A percentile compares a stretch with the other conserved stretches of the same genome.
phyloP scores from a whole-genome alignment of 2,888 invertebrate genomes.

The Athrips mouffetella region DNA sequence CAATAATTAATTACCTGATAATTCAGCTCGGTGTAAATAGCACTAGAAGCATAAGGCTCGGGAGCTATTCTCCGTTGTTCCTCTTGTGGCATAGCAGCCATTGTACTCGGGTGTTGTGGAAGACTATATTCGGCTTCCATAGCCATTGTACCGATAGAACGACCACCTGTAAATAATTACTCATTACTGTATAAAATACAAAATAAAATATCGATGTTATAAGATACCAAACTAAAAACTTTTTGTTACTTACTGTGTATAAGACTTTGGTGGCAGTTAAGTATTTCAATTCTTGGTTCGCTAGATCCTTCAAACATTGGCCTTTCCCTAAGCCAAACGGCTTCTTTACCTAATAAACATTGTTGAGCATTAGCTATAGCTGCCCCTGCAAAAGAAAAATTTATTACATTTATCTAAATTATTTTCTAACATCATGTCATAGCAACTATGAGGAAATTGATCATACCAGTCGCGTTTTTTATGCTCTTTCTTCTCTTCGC shows the following conservation, averaged over 20 bases:
- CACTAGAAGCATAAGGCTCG: constrained; percentile 87
- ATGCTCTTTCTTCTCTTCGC: constrained; percentile 63
- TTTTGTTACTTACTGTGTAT: constrained; percentile 49
- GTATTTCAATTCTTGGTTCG: constrained; percentile 68
- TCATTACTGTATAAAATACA: background rate
- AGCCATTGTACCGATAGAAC: constrained; percentile 62
- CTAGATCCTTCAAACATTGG: constrained; percentile 66
- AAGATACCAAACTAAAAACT: background rate
- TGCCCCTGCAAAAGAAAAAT: constrained; percentile 42
- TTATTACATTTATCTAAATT: background rate
- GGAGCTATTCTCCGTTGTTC: constrained; percentile 66
- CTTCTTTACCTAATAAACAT: constrained; percentile 69
- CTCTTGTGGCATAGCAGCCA: constrained; percentile 59
- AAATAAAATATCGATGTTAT: constrained; percentile 1
- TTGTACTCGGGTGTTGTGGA: constrained; percentile 59
- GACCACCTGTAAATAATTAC: constrained; percentile 43
- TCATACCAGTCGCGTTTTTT: constrained; percentile 60
- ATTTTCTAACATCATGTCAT: background rate
- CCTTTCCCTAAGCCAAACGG: constrained; percentile 68
- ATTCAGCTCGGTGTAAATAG: constrained; percentile 74
- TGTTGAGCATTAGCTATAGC: constrained; percentile 67
- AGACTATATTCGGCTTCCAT: constrained; percentile 72
- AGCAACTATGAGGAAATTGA: background rate
- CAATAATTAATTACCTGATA: constrained; percentile 50
- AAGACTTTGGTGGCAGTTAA: constrained; percentile 67